Conservation (phyloP, 2,888 invertebrate genomes). For the Pandemis corylana region DNA sequence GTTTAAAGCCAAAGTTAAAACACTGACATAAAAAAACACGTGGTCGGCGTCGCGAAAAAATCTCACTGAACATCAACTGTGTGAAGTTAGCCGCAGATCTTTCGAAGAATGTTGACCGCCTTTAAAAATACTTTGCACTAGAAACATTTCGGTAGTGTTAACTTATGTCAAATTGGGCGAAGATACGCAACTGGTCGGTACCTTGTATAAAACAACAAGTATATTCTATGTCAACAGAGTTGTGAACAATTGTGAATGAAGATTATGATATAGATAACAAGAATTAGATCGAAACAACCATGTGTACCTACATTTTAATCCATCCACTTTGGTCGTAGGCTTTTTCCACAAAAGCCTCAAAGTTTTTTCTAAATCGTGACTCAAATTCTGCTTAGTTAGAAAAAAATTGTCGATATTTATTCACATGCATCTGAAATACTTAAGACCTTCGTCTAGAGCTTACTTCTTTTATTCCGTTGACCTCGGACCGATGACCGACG, state of each 20-base stretch:
- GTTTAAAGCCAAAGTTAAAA: too few relatives aligned
- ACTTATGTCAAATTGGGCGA: too few relatives aligned
- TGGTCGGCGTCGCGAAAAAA: too few relatives aligned
- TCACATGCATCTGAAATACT: constrained; percentile 32
- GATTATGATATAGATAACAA: background rate
- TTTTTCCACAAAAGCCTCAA: background rate
- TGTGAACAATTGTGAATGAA: background rate
- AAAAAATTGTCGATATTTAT: constrained; percentile 11
- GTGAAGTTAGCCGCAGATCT: too few relatives aligned
- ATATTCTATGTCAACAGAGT: background rate
- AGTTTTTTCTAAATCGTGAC: background rate
- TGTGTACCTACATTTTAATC: background rate
- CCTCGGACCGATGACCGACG: constrained; percentile 86
- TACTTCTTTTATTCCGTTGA: constrained; percentile 81
- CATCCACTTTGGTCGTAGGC: background rate
- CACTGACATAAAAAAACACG: too few relatives aligned
- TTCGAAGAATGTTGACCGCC: too few relatives aligned
- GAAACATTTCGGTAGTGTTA: too few relatives aligned
- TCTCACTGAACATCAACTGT: too few relatives aligned
- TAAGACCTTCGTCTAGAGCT: constrained; percentile 50
- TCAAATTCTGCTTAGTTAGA: background rate
- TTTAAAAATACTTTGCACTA: too few relatives aligned
- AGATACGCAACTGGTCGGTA: too few relatives aligned
- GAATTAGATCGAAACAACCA: too few relatives aligned
- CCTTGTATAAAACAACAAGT: background rate